Base-by-base conservation (phyloP, 2,113 vertebrate genomes). In the Hyperopisus bebe region DNA sequence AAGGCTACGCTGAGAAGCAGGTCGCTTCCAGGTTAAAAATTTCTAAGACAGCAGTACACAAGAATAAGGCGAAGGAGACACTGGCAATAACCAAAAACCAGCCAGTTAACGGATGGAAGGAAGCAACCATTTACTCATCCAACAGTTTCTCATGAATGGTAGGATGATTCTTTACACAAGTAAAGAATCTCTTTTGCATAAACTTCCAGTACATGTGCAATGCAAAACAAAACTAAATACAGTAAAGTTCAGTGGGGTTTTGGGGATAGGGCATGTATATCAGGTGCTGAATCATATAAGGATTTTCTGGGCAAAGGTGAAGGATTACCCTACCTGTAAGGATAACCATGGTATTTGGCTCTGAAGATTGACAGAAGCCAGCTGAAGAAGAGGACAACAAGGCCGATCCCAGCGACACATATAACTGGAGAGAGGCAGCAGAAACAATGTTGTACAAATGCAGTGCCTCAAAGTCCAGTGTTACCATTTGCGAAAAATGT, bases 341-440 rank as follows among this genome's bases (percentile, higher is more conserved):
- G 98, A 90, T 99, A 99, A 88, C 98, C 98, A 0, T 99, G 98
- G 95, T 99, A 99, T 89, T 99, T 99, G 19, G 98, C 98, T 93
- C 97, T 97, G 94, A 99, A 99, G 91, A 99, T 96, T 58, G 98
- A 99, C 17, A 99, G 94, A 91, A 99, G 93, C 98, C 98, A 99
- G 93, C 98, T 99, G 95, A 99, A 99, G 96, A 99, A 99, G 48
- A 99, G 70, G 83, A 98, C 96, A 92, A 99, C 98, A n/a, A 99
- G 93, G 87, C 96, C 97, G 82, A 99, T 97, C 15, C 98, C 98
- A 94, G 96, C 97, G 11, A 99, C 91, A 89, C 97, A 99, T 96
- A 99, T 98, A 83, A 99, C 98, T 97, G 90, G 89, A 94, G 90
- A 91, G 3, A 88, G 92, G 44, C 87, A 27, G 19, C n/a, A 62